Base-by-base conservation (phyloP, 2,113 vertebrate genomes). In the Solea senegalensis region DNA sequence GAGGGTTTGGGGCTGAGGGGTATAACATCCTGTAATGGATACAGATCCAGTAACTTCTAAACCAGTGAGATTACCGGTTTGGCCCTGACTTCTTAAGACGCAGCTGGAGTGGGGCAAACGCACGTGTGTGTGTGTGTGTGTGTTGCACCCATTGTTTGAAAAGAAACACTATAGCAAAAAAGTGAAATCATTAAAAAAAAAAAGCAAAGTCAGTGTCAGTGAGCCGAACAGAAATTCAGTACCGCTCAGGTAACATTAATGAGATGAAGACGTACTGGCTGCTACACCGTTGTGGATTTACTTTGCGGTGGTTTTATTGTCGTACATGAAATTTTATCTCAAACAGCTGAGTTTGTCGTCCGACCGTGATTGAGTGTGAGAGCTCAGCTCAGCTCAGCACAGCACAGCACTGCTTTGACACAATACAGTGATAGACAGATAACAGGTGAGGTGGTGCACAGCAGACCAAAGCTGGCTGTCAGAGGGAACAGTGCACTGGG, bases 11-110 rank as follows among this genome's bases (percentile, higher is more conserved):
- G 80, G 74, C 45, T 68, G 64, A 62, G 39, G 68, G 72, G 74
- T 76, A 72, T 86, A 77, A 86, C 74, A 83, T 92, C 85, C 88
- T 84, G 87, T 87, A 85, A 90, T 81, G 66, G 82, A 91, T 91
- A 80, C 86, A 74, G 74, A 86, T 87, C 83, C 81, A 69, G 84
- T 89, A 72, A 90, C 82, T 75, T 85, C 77, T 76, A 61, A 80
- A 61, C 76, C 86, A 82, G 69, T 83, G 68, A 83, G 86, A 90
- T 90, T 91, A 88, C 83, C 76, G 66, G 72, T 79, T 68, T 86
- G 85, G 81, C 82, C 40, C 64, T 61, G 71, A 84, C 84, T 89
- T 85, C 82, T 86, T 83, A 89, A 86, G 76, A 73, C 75, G 80
- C 82, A 90, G 82, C 86, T 89, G 87, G 70, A 81, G 78, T 64